These are phyloP conservation scores for Phengaris arion DNA, from an alignment of 2,888 invertebrate species.

Conservation along the genomic window DNA sequence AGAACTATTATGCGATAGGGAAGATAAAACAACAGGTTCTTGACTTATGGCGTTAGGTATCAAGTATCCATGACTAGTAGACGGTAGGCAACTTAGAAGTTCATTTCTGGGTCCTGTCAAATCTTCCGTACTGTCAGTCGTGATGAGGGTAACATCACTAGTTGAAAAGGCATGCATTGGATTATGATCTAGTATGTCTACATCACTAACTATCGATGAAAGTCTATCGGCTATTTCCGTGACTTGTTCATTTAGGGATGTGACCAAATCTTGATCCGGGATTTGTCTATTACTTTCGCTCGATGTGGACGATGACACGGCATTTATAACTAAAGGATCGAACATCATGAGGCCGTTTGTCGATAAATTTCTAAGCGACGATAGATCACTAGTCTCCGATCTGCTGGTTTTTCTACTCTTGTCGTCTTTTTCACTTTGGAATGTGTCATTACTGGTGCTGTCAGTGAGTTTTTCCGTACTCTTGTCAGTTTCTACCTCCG, in stretches of 20 bases:
- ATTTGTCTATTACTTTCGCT: constrained; percentile 57
- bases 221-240: constrained; percentile 72
- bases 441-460: constrained; percentile 58
- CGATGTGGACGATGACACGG: constrained; percentile 56
- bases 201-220: constrained; percentile 65
- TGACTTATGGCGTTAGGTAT: constrained; percentile 82
- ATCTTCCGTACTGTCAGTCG: constrained; percentile 54
- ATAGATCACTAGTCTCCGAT: constrained; percentile 57
- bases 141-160: constrained; percentile 64
- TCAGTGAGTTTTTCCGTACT: constrained; percentile 46
- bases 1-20: constrained; percentile 72
- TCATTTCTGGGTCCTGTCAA: constrained; percentile 62
- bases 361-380: constrained; percentile 67
- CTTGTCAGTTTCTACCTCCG: constrained; percentile 43
- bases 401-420: constrained; percentile 62
- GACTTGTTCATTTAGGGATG: constrained; percentile 74
- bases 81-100: constrained; percentile 76
- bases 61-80: constrained; percentile 82
- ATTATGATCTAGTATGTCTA: constrained; percentile 57
- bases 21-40: constrained; percentile 76
- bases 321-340: constrained; percentile 71
- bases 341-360: constrained; percentile 75
- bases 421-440: constrained; percentile 52
- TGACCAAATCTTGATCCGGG: constrained; percentile 70
- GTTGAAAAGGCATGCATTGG: constrained; percentile 71